Evolutionary conservation across 2,888 invertebrate species (phyloP), one percentile per base, ranked within the genome.

Genomic region (Troides helena): DNA sequence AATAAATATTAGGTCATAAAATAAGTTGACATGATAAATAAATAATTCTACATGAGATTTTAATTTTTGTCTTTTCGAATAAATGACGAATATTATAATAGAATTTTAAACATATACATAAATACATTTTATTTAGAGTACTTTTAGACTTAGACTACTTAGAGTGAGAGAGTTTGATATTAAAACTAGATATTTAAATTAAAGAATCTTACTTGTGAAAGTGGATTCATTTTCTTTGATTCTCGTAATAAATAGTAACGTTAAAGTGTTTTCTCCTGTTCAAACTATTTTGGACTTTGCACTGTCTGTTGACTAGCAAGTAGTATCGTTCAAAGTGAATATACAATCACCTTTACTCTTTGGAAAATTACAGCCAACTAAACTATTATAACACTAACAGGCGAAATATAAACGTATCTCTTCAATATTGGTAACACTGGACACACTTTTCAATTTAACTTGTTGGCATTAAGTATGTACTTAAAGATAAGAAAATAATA

Each of bases 201-300:
- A 18, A 50, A 50, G 4, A 61, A 62, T 79, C 86, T 84, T 80
- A 87, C 88, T 78, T 86, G 85, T 60, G 77, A 79, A 18, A 88
- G 73, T 21, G 88, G 86, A 81, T 88, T 87, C 88, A 88, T 88
- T 68, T 70, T 76, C 63, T 64, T 61, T 43, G 62, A 50, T 62
- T 68, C n/a, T 62, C 46, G 21, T 6, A 67, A 56, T 18, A 25
- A 53, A 56, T 46, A 14, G 36, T 53, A 18, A 30, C 62, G 30
- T 62, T 68, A 30, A 62, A 25, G n/a, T 25, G 39, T 58, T 46
- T 71, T 57, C 62, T 12, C 43, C 17, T 58, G 60, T 14, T 68
- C 62, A 63, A 66, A 50, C 46, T 67, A 30, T 66, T 23, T 62
- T 68, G 72, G 72, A 74, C 74, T 73, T 74, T 73, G 68, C 23